Conservation (phyloP, 2,888 invertebrate species). For the Drosophila macrospina region DNA sequence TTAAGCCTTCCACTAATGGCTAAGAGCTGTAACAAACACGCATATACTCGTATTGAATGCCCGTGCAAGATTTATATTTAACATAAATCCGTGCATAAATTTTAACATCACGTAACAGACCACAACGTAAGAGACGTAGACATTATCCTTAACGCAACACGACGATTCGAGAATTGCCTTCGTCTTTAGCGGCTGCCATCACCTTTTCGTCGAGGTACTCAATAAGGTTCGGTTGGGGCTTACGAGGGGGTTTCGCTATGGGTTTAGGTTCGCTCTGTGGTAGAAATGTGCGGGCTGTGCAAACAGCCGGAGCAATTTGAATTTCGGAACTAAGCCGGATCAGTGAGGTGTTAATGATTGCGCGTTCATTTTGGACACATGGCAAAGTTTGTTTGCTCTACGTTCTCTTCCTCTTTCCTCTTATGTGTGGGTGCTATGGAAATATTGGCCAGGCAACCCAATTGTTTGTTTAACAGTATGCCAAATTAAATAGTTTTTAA, state of each 20-base stretch:
- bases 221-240: slow-evolving; percentile 1
- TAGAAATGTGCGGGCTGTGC: slow-evolving; percentile 30
- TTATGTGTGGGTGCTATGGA: slow-evolving; percentile 1
- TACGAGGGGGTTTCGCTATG: neutral
- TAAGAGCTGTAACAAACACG: slow-evolving; percentile 29
- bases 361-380: slow-evolving; percentile 27
- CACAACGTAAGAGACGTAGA: slow-evolving; percentile 34
- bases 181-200: slow-evolving; percentile 53
- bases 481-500: slow-evolving; percentile 30
- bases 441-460: slow-evolving; percentile 29
- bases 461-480: slow-evolving; percentile 35
- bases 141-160: slow-evolving; percentile 50
- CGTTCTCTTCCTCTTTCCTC: neutral
- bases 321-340: slow-evolving; percentile 40
- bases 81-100: slow-evolving; percentile 67
- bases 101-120: slow-evolving; percentile 59
- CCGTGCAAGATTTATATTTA: slow-evolving; percentile 62
- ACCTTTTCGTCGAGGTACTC: slow-evolving; percentile 47
- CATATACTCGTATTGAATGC: slow-evolving; percentile 24
- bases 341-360: slow-evolving; percentile 70
- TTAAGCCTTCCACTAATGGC: slow-evolving; percentile 37
- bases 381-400: slow-evolving; percentile 17
- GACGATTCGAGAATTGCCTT: slow-evolving; percentile 46
- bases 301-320: slow-evolving; percentile 47
- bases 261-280: slow-evolving; percentile 26